These are phyloP conservation scores for Bacillus rossius DNA, from an alignment of 1,140 invertebrate species.

Conservation along the genomic window DNA sequence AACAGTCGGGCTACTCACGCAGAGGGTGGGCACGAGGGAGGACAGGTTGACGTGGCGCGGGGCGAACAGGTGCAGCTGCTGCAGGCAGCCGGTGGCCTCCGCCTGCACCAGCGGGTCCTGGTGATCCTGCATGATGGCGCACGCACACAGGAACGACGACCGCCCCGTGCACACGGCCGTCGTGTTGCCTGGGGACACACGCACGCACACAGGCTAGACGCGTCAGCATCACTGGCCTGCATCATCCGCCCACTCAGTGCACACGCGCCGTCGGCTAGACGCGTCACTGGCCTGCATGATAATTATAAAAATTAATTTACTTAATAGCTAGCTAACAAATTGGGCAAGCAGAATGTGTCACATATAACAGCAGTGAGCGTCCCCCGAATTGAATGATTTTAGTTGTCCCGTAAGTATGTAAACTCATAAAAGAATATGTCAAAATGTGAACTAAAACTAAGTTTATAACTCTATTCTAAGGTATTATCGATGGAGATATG, in stretches of 20 bases:
- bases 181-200: constrained; percentile 52
- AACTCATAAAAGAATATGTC: no score
- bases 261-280: no score
- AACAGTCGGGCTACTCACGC: no score
- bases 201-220: background rate
- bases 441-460: no score
- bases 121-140: constrained; percentile 91
- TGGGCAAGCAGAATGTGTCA: background rate
- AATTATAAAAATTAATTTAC: constrained; percentile 7
- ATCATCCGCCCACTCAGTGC: no score
- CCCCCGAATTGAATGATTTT: no score
- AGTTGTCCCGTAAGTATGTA: no score
- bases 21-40: constrained; percentile 87
- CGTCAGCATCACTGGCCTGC: no score
- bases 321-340: background rate
- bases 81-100: constrained; percentile 92
- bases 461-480: no score
- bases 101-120: constrained; percentile 86
- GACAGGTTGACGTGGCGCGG: constrained; percentile 90
- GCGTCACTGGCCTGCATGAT: no score
- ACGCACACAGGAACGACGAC: constrained; percentile 78
- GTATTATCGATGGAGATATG: no score
- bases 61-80: constrained; percentile 97
- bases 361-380: no score
- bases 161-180: constrained; percentile 62